These are phyloP conservation scores for Parnassius smintheus DNA, from an alignment of 2,888 invertebrate genomes.

Conservation along the genomic window DNA sequence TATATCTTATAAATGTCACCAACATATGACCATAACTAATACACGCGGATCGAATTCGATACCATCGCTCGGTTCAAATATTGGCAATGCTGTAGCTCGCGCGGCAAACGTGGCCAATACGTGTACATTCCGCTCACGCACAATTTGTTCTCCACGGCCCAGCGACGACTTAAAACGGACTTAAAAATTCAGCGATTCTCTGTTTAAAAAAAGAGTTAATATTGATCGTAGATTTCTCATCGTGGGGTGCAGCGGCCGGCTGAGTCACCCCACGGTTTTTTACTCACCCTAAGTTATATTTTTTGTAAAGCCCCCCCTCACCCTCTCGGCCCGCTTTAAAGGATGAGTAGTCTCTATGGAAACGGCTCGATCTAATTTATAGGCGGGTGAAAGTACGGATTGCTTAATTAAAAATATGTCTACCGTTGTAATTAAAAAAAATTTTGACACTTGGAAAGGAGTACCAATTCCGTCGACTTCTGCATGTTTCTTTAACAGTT, in stretches of 20 bases:
- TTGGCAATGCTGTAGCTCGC: slow-evolving; percentile 33
- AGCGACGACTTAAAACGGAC: slow-evolving; percentile 60
- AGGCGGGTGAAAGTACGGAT: slow-evolving; percentile 80
- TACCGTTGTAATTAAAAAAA: slow-evolving; percentile 75
- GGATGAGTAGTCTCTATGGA: slow-evolving; percentile 82
- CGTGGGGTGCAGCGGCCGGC: slow-evolving; percentile 82
- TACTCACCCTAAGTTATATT: slow-evolving; percentile 83
- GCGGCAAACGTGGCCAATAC: slow-evolving; percentile 40
- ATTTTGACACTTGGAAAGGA: neutral
- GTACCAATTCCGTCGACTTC: neutral
- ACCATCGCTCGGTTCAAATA: slow-evolving; percentile 45
- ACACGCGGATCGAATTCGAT: slow-evolving; percentile 51
- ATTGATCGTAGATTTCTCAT: slow-evolving; percentile 81
- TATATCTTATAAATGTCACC: slow-evolving; percentile 42
- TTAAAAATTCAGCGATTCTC: slow-evolving; percentile 77
- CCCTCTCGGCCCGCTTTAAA: slow-evolving; percentile 77
- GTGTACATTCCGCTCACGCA: slow-evolving; percentile 32
- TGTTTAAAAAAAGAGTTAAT: slow-evolving; percentile 81
- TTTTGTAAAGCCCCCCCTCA: slow-evolving; percentile 74
- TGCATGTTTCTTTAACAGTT: no score
- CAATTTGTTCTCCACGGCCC: slow-evolving; percentile 32
- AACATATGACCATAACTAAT: slow-evolving; percentile 73
- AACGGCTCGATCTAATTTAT: slow-evolving; percentile 82
- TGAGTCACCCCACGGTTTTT: slow-evolving; percentile 82
- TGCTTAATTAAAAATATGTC: slow-evolving; percentile 81